Evolutionary conservation across 2,113 vertebrate genomes (phyloP), one percentile per base, ranked within the genome.

Genomic region (Romanogobio albipinnatus): DNA sequence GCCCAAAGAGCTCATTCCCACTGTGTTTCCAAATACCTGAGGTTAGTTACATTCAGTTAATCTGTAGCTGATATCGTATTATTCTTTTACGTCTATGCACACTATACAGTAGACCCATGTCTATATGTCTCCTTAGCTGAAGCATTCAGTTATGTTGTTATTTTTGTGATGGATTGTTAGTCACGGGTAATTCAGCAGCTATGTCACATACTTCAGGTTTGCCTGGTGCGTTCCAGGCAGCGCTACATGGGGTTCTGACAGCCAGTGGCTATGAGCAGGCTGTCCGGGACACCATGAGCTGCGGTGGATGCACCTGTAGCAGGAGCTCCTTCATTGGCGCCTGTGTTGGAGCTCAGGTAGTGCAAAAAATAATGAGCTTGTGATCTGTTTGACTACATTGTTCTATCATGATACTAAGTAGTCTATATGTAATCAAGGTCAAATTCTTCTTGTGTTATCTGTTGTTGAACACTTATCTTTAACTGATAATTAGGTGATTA

Each of bases 181-280:
- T 68, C 6, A 36, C 29, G 3, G 10, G 5, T 19, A 17, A 14
- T 29, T 29, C 29, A 29, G 29, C 29, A 29, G 29, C 22, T 26
- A n/a, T 62, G 15, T 80, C 0, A 3, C 47, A 1, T 83, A 29
- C 17, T 9, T 62, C 85, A 95, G 94, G 91, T 91, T 94, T 95
- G 90, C 94, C 93, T 0, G 93, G 93, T 92, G 94, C 93, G 0
- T 95, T 95, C 90, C 93, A 94, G 86, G 94, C 93, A 86, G 94
- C 93, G 11, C 88, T 95, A 81, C 93, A 95, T 49, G 94, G 93
- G 58, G 91, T 94, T 89, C 92, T 95, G 91, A 94, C 91, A 47
- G 93, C 91, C 53, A 76, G n/a, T 14, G 73, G 81, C 11, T 94
- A 91, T 9, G 90, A 93, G 66, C 82, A 91, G 88, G 93, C 94